Evolutionary conservation across 2,888 invertebrate species (phyloP), one percentile per base, ranked within the genome.

Genomic region (Pinctada fucata): DNA sequence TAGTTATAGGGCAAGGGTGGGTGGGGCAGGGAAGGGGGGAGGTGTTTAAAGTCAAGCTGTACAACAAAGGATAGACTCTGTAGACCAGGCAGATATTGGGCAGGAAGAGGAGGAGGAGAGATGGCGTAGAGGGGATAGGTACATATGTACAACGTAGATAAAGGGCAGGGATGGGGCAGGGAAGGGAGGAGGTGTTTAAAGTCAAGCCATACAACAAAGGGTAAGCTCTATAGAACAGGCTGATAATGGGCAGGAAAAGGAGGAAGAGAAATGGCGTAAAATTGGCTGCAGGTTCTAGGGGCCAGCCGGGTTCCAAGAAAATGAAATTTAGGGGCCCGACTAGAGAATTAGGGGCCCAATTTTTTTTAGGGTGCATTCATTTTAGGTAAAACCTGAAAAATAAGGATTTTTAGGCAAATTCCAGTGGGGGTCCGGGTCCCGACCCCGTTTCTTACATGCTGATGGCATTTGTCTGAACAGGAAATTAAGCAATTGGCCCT

Each of bases 81-180:
- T 69, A 3, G 80, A 83, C 48, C 77, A 49, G 8, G 66, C 47
- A 3, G 64, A 72, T 6, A 64, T 10, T 3, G 76, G 75, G 64
- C 79, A 75, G 10, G 78, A 71, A 13, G 72, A 71, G 49, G 79
- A 71, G 49, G 79, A 70, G 47, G 78, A 79, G 47, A 79, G 83
- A 66, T 85, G 84, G 83, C 69, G 65, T 3, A 83, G 79, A 65
- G 87, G 86, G 1, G 84, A 83, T 72, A 78, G 73, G 58, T 76
- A 84, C 72, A 47, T 52, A 16, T 51, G 16, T n/a, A n/a, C n/a
- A n/a, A n/a, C 52, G 48, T 31, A 67, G 72, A 76, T 49, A 16
- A 68, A 68, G 71, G 52, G 5, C n/a, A 70, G 65, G 31, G 67
- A 50, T 45, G 75, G 67, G 52, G 73, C 48, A 65, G 72, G 31